These are phyloP conservation scores for Lepus timidus DNA, from an alignment of 2,113 vertebrate genomes.

Conservation along the genomic window DNA sequence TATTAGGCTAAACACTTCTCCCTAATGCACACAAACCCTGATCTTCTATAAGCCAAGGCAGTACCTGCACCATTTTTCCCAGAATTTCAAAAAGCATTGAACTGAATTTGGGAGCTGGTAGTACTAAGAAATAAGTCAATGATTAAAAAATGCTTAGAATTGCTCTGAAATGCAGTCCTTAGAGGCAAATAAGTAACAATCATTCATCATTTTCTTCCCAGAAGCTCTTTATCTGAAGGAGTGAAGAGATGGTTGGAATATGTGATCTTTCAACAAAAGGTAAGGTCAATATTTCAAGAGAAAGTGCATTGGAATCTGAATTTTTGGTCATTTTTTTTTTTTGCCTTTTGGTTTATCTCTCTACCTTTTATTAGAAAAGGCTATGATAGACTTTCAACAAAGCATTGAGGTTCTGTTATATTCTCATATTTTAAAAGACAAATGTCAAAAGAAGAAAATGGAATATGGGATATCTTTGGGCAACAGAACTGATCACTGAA, in stretches of 20 bases:
- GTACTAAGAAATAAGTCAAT: background rate
- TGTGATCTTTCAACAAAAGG: constrained; percentile 53
- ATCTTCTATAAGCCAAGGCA: background rate
- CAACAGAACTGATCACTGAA: background rate
- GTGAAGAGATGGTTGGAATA: background rate
- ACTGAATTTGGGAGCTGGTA: background rate
- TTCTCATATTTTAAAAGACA: constrained; percentile 43
- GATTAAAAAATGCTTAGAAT: constrained; percentile 10
- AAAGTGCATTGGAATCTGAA: background rate
- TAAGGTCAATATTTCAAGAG: constrained; percentile 18
- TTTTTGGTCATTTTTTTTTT: constrained; percentile 20
- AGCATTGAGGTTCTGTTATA: background rate
- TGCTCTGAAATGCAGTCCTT: background rate
- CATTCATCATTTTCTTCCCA: constrained; percentile 62
- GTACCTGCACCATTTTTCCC: background rate
- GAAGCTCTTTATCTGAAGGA: constrained; percentile 6
- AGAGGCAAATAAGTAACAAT: constrained; percentile 53
- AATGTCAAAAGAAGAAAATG: constrained; percentile 31
- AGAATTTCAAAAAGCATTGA: background rate
- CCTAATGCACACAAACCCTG: background rate
- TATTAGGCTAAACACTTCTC: too few relatives aligned
- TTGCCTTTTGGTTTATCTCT: constrained; percentile 9
- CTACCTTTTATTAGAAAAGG: background rate
- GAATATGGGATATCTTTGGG: background rate
- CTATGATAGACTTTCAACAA: background rate